Evolutionary conservation across 2,113 vertebrate species (phyloP), one percentile per base, ranked within the genome.

Genomic region (Oryzias javanicus): DNA sequence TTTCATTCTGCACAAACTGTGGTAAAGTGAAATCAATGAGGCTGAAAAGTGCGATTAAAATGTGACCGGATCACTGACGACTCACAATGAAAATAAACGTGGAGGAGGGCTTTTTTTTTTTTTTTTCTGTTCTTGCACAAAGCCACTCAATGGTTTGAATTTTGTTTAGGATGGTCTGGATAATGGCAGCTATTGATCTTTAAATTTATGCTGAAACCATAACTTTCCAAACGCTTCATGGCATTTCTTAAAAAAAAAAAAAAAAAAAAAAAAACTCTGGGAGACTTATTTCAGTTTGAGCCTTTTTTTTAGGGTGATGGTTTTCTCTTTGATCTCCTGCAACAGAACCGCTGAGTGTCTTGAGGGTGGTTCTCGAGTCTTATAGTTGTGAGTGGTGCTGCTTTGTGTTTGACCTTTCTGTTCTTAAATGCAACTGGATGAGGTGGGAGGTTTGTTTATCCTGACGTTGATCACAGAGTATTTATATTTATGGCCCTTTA

Each of bases 21-120:
- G 71, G 71, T 85, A 83, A 89, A 85, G 66, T 86, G 78, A 87
- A 90, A 90, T 90, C 85, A 82, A 89, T 88, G 74, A 82, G 72
- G 64, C 74, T 76, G 76, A 81, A 88, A 79, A 61, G 77, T 62
- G 70, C 73, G 77, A 85, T 88, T 86, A 76, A 83, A 80, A 84
- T 79, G 71, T 80, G 72, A 85, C 84, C 55, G 62, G 66, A 82
- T 84, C 79, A 79, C 75, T 76, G 76, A 70, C 72, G 64, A 69
- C 76, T 68, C 80, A 83, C 82, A 80, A 78, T 82, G 81, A 80
- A 82, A 86, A 80, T 72, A 88, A 72, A 79, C 70, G 53, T 12
- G 42, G 55, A 76, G 53, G 60, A 64, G 50, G 65, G 42, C 48
- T 57, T 56, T 35, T 46, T 70, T 60, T 27, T 27, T 4, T 27